Base-by-base conservation (phyloP, 2,888 invertebrate genomes). In the Ornithoptera priamus region DNA sequence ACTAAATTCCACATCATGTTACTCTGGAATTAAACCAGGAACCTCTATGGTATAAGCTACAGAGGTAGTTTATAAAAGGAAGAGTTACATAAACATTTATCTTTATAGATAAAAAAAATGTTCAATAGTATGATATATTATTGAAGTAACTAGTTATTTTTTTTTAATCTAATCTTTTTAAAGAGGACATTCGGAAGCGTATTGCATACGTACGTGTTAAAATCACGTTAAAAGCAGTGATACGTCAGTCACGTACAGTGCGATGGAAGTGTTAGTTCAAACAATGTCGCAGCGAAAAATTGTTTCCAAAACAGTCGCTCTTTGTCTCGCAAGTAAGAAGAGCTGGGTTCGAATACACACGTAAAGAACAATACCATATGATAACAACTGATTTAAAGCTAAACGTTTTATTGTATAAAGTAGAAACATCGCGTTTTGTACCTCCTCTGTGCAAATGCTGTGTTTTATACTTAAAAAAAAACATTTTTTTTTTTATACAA, bases 251-350 rank as follows among this genome's bases (percentile, higher is more conserved):
- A 36, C 24, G 46, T 59, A 53, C 61, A 61, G 18, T 57, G 42
- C 24, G 57, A 20, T 46, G 62, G 64, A 53, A 64, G 42, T 30
- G n/a, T 57, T 62, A 53, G 30, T 64, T 58, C 59, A 64, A 68
- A 64, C 63, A 68, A 64, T 68, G 50, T 60, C 36, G 22, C 59
- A 64, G 10, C 39, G 65, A 39, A 36, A 62, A 42, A 46, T 53
- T 68, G 68, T 68, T 68, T 64, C 53, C 64, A 64, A 53, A 68
- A 68, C 59, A 68, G 6, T 24, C 6, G 22, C 63, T 64, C 68
- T 59, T 68, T 63, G 68, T 68, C 59, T 60, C 30, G 12, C 24
- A 24, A 39, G 59, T 53, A 64, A 53, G 63, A 60, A 20, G 67
- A 67, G 53, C 30, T 53, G 58, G 17, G 53, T 56, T 30, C 22